Evolutionary conservation across 2,888 invertebrate species (phyloP), one percentile per base, ranked within the genome.

Genomic region (Prenolepis imparis): DNA sequence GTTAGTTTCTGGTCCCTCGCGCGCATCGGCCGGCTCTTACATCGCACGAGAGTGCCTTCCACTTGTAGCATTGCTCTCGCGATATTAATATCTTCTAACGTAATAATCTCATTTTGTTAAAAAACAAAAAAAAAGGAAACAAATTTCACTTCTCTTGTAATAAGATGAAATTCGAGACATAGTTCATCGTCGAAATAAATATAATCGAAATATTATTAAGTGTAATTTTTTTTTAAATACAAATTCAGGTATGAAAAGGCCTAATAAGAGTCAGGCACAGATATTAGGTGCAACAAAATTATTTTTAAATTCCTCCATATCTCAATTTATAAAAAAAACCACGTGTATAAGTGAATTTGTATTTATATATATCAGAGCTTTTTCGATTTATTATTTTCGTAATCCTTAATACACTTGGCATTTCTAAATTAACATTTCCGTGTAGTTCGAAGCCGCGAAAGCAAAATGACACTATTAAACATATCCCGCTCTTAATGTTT

Each of bases 401-500:
- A 28, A 2, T 28, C 3, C 28, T 28, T 28, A 28, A 28, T 28
- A 28, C 15, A 2, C n/a, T 32, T 32, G 12, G n/a, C 18, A 24
- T 12, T 73, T 61, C 1, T 61, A n/a, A 59, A 6, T 5, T 55
- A 55, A 39, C 18, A 5, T 59, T 28, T 28, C n/a, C 3, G 32
- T 9, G 0, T 48, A 6, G 3, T 9, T 41, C 61, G 18, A 32
- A 61, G 18, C 5, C 15, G n/a, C n/a, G 9, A 39, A 64, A 41
- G 9, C n/a, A 32, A 55, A 41, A 28, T 44, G n/a, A 12, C 24
- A 8, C 11, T 24, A 28, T 61, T 21, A 36, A 41, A 28, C 24
- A 44, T 41, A 21, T 48, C 55, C 21, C 24, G n/a, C n/a, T n/a
- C 63, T 61, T 28, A 12, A 52, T 78, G 59, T 82, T 48, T 57